A percentile compares a stretch with the other conserved stretches of the same genome.
Conservation (phyloP, 2,113 vertebrate species). For the Channa argus region DNA sequence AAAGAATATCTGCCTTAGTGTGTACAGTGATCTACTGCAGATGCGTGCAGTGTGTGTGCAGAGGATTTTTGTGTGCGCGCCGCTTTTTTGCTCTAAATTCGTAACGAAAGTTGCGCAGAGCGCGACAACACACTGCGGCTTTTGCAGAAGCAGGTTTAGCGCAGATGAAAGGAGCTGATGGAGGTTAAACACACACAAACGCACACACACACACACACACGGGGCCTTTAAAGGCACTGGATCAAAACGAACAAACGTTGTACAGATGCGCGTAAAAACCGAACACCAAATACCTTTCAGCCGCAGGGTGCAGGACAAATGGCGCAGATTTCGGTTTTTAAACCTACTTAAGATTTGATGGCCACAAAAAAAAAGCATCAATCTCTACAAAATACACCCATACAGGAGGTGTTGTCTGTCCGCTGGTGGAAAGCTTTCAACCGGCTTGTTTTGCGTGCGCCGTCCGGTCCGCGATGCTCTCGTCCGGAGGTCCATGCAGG, state of each 20-base stretch:
- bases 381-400: slow-evolving; percentile 30
- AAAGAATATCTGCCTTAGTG: not conserved
- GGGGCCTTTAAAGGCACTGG: not conserved
- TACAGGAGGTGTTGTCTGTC: not conserved
- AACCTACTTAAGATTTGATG: slow-evolving; percentile 13
- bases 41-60: not conserved
- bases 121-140: slow-evolving; percentile 62
- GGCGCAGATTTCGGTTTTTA: slow-evolving; percentile 39
- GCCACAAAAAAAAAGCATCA: slow-evolving; percentile 2
- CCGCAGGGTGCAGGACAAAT: slow-evolving; percentile 24
- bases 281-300: slow-evolving; percentile 55
- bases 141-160: slow-evolving; percentile 33
- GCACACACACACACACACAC: not conserved
- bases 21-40: too few species aligned
- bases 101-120: slow-evolving; percentile 59
- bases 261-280: not conserved
- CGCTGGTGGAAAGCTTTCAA: slow-evolving; percentile 11
- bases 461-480: slow-evolving; percentile 30
- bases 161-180: slow-evolving; percentile 32
- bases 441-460: slow-evolving; percentile 7
- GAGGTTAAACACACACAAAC: not conserved
- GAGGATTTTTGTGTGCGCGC: not conserved
- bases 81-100: too few species aligned
- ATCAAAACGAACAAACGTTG: not conserved
- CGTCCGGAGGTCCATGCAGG: slow-evolving; percentile 42